Conservation (phyloP, 2,888 invertebrate species). For the Barypeithes pellucidus region DNA sequence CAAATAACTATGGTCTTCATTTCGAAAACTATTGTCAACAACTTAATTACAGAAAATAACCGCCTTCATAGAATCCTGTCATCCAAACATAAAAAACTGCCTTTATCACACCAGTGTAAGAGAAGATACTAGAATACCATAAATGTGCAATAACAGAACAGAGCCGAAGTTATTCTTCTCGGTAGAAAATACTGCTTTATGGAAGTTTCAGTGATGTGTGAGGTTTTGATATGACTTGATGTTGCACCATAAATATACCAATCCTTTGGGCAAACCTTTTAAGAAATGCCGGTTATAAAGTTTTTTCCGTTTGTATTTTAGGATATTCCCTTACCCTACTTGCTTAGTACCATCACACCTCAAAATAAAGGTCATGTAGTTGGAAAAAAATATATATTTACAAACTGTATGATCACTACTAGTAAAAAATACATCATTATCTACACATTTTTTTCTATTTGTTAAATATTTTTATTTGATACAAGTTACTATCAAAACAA, state of each 20-base stretch:
- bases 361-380: constrained; percentile 18
- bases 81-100: constrained; percentile 11
- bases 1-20: constrained; percentile 30
- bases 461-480: constrained; percentile 15
- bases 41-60: constrained; percentile 37
- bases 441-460: constrained; percentile 21
- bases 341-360: constrained; percentile 29
- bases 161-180: not conserved
- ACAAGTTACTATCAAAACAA: constrained; percentile 11
- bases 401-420: constrained; percentile 20
- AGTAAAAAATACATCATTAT: constrained; percentile 22
- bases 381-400: constrained; percentile 31
- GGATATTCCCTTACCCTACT: constrained; percentile 29
- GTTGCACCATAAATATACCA: not conserved
- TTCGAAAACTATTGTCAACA: constrained; percentile 20
- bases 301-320: constrained; percentile 14
- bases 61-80: constrained; percentile 10
- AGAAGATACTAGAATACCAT: constrained; percentile 33
- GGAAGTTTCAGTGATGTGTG: constrained; percentile 15
- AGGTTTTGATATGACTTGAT: not conserved
- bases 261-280: not conserved
- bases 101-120: constrained; percentile 37
- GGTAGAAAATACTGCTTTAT: constrained; percentile 18
- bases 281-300: not conserved
- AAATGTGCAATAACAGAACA: constrained; percentile 4